Percentiles rank a stretch among this genome's conserved stretches.
Evolutionary conservation across 2,797 vertebrate species (phyloP).

Genomic region (Echeneis naucrates): DNA sequence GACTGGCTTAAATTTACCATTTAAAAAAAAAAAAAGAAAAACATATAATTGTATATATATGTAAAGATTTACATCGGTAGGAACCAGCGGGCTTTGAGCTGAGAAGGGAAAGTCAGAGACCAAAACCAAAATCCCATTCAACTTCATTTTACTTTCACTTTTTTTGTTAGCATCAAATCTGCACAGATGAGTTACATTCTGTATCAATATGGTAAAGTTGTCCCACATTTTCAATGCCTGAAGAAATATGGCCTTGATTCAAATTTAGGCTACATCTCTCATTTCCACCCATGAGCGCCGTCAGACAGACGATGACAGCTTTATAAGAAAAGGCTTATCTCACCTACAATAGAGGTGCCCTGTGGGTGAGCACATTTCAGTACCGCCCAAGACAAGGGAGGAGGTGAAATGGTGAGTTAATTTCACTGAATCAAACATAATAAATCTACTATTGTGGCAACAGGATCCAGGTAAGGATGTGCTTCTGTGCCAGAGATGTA

Average conservation of each 20-base stretch:
- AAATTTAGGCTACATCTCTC: slow-evolving; percentile 68
- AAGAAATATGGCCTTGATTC: slow-evolving; percentile 73
- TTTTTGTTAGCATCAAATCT: background rate
- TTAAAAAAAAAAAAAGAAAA: too few species aligned
- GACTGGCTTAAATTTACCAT: too few species aligned
- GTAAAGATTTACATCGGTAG: too few species aligned
- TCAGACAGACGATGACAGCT: slow-evolving; percentile 51
- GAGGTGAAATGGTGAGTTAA: slow-evolving; percentile 36
- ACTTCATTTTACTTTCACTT: background rate
- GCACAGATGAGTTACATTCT: slow-evolving; percentile 20
- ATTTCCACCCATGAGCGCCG: slow-evolving; percentile 65
- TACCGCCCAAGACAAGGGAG: slow-evolving; percentile 49
- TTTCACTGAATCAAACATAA: slow-evolving; percentile 45
- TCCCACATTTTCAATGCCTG: slow-evolving; percentile 70
- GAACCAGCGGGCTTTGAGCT: background rate
- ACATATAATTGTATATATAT: too few species aligned
- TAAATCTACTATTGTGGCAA: slow-evolving; percentile 49
- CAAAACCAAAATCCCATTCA: too few species aligned
- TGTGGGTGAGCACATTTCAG: slow-evolving; percentile 25
- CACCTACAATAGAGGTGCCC: slow-evolving; percentile 31
- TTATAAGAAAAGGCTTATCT: slow-evolving; percentile 47
- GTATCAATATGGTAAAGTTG: slow-evolving; percentile 65
- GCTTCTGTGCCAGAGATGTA: slow-evolving; percentile 17
- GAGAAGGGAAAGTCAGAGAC: background rate
- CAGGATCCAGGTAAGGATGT: slow-evolving; percentile 17